Evolutionary conservation across 2,113 vertebrate species (phyloP), one percentile per base, ranked within the genome.

Genomic region (Spermophilus dauricus): DNA sequence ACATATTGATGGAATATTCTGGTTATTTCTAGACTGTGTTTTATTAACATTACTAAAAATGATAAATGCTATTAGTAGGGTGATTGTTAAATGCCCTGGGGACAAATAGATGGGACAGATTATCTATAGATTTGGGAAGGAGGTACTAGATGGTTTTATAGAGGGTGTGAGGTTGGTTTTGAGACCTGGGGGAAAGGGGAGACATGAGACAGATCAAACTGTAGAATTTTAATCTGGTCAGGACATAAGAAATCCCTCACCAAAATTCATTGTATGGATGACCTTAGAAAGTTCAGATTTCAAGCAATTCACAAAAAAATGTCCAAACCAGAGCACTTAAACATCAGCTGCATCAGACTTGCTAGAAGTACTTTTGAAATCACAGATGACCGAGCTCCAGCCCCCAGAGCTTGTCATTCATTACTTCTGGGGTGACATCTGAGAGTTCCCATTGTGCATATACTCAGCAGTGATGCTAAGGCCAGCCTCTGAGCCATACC

Each of bases 11-110:
- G 26, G 61, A 73, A 48, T 30, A 56, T 42, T 90, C 53, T 70
- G 56, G 37, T 75, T 73, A 30, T 69, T 85, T 81, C 65, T 75
- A 37, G 17, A 16, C 30, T 26, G 4, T 65, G 65, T 91, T 91
- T 91, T 16, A 69, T 94, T 78, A 48, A 75, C 18, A 4, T n/a
- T 81, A 48, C 7, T 76, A 82, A 81, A 83, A 96, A 93, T 78
- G 75, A 91, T 30, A 5, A 70, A 72, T 1, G 17, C 22, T n/a
- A 32, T 56, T 42, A 39, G 26, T 56, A 82, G 11, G 5, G 14
- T 76, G n/a, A 63, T 4, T 76, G n/a, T 20, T 67, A 67, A 75
- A 14, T 16, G 17, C 39, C 53, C 5, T 39, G 45, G 22, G 28
- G 32, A 76, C 9, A n/a, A 7, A 30, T 2, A 17, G 42, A 34